phyloP scores from a whole-genome alignment of 1,140 invertebrate genomes.

The Gonatopus flavifemur region DNA sequence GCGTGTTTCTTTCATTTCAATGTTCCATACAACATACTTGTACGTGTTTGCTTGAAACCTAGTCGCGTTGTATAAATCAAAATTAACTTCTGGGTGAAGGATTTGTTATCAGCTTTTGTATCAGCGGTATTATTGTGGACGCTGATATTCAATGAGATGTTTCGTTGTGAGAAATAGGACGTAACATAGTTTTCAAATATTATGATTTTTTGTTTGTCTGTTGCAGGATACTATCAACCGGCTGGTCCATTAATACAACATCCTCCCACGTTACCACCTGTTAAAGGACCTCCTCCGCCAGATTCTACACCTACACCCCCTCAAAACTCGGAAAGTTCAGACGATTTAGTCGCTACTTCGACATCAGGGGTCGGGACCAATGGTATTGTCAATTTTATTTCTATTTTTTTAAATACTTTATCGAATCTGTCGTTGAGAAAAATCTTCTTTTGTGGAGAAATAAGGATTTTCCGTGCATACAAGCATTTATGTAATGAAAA shows the following conservation, averaged over 20 bases:
- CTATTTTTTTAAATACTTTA: no score
- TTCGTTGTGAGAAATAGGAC: no score
- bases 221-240: constrained; percentile 84
- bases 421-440: no score
- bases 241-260: constrained; percentile 81
- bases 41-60: no score
- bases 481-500: background rate
- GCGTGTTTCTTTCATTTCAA: no score
- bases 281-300: constrained; percentile 56
- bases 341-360: constrained; percentile 53
- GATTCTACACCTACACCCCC: constrained; percentile 59
- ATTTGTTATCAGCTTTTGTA: no score
- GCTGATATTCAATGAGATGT: no score
- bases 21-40: no score
- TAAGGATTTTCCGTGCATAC: constrained; percentile 8
- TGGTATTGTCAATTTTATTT: no score
- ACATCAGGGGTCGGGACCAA: constrained; percentile 55
- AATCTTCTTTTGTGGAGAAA: constrained; percentile 4
- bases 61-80: no score
- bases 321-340: constrained; percentile 56
- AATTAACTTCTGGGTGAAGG: no score
- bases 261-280: constrained; percentile 58
- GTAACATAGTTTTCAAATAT: background rate
- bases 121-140: no score
- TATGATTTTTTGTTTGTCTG: constrained; percentile 24